phyloP scores from a whole-genome alignment of 2,113 vertebrate genomes.

The Podocnemis expansa region DNA sequence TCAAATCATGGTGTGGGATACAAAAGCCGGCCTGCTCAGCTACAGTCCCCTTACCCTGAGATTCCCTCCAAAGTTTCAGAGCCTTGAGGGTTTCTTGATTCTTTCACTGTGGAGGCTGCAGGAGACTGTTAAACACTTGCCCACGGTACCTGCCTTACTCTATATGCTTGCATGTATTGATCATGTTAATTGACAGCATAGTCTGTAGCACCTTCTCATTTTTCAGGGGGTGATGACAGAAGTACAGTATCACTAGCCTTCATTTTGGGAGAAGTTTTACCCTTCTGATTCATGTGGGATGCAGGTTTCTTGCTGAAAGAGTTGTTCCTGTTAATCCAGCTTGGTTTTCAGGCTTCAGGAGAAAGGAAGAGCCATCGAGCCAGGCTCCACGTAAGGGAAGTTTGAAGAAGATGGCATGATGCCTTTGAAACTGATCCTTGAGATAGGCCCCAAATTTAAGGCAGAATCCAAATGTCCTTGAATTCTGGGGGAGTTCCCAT shows the following conservation, averaged over 20 bases:
- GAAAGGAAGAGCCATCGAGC: fast-evolving
- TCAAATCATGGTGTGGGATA: neutral
- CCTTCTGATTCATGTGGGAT: neutral
- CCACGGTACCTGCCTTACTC: fast-evolving
- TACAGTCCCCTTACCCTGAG: neutral
- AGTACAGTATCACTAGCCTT: neutral
- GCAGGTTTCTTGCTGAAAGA: neutral
- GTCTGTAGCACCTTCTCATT: neutral
- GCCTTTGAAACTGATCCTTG: neutral
- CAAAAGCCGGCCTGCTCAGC: neutral
- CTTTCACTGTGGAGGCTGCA: neutral
- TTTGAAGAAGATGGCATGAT: neutral
- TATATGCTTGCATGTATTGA: neutral
- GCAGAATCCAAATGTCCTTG: neutral
- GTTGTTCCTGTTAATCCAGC: neutral
- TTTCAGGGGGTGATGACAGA: neutral
- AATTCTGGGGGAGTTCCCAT: neutral
- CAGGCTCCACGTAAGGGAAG: neutral
- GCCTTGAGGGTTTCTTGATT: neutral
- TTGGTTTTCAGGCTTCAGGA: neutral
- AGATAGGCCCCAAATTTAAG: neutral
- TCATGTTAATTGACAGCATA: neutral
- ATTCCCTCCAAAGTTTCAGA: neutral
- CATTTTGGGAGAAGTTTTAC: neutral
- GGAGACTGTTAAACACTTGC: neutral